Evolutionary conservation across 2,888 invertebrate species (phyloP), one percentile per base, ranked within the genome.

Genomic region (Adela reaumurella): DNA sequence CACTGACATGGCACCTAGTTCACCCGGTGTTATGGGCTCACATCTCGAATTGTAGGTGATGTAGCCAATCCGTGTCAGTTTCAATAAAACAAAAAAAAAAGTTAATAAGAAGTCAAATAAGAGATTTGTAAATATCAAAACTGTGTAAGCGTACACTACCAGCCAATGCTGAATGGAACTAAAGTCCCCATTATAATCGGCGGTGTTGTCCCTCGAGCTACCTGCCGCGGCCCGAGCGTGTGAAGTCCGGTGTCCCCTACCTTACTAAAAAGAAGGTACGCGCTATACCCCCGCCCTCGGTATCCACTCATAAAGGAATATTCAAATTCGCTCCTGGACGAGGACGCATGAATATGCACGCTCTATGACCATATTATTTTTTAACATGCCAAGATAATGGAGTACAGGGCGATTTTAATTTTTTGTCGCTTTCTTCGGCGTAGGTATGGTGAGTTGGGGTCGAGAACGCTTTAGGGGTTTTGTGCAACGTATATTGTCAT

Each of bases 311-410:
- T 68, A 74, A 74, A 64, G 59, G 57, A 59, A 70, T 74, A 78
- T 78, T 78, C 74, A 72, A 74, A 74, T 74, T 63, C 74, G 68
- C 76, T 71, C 76, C 68, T 78, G 77, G 78, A 77, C 78, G 70
- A 61, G 67, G 67, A 70, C 67, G 69, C 71, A 70, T 74, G 70
- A 77, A 76, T 76, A 71, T 72, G 59, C 72, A 70, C 72, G 71
- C 78, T 74, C 77, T 73, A 77, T 73, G 74, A 74, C 76, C 76
- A 69, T 74, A 77, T 77, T 77, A 77, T 78, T 78, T 78, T 24
- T 72, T 76, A 77, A 70, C 73, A 70, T 72, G 63, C 64, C 62
- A 74, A 76, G 78, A 78, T 78, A 78, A 78, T 77, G 65, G 74
- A 70, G 68, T 72, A 77, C 78, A 77, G 73, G 74, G 73, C 71